These are phyloP conservation scores for Orchesellides sinensis DNA, from an alignment of 2,888 invertebrate genomes.

Conservation along the genomic window DNA sequence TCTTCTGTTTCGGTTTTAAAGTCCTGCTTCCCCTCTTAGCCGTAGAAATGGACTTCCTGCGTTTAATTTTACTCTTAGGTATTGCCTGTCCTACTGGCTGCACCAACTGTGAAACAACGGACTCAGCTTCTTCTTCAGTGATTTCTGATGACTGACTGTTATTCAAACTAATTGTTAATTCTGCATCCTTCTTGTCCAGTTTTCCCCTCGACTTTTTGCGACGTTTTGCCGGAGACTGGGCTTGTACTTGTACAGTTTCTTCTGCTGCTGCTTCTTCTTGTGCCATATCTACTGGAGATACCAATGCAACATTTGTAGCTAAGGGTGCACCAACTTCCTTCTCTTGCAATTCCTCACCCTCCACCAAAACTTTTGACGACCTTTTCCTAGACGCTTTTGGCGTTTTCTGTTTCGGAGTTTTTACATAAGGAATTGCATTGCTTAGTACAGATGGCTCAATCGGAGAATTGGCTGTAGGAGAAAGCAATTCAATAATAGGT, in stretches of 20 bases:
- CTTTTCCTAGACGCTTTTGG: not conserved
- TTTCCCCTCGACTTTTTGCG: not conserved
- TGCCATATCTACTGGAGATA: too few relatives aligned
- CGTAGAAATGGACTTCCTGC: conserved; percentile 12
- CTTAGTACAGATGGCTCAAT: too few relatives aligned
- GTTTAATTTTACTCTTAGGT: conserved; percentile 16
- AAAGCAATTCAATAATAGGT: too few relatives aligned
- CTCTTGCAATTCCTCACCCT: not conserved
- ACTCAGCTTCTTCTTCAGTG: conserved; percentile 23
- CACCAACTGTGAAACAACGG: conserved; percentile 1
- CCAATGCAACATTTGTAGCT: too few relatives aligned
- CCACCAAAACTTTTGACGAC: not conserved
- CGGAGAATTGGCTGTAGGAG: too few relatives aligned
- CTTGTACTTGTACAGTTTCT: too few relatives aligned
- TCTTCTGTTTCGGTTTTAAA: not conserved
- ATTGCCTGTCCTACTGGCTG: not conserved
- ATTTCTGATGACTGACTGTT: conserved; percentile 27
- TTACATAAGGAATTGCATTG: not conserved
- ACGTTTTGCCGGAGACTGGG: too few relatives aligned
- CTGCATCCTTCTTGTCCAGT: too few relatives aligned
- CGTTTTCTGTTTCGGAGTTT: not conserved
- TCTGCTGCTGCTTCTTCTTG: too few relatives aligned
- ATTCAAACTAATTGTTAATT: not conserved
- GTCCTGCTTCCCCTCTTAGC: too few relatives aligned
- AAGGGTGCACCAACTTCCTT: too few relatives aligned